Conservation (phyloP, 37 sponge, comb jelly and placozoan species). For the Amphimedon queenslandica region DNA sequence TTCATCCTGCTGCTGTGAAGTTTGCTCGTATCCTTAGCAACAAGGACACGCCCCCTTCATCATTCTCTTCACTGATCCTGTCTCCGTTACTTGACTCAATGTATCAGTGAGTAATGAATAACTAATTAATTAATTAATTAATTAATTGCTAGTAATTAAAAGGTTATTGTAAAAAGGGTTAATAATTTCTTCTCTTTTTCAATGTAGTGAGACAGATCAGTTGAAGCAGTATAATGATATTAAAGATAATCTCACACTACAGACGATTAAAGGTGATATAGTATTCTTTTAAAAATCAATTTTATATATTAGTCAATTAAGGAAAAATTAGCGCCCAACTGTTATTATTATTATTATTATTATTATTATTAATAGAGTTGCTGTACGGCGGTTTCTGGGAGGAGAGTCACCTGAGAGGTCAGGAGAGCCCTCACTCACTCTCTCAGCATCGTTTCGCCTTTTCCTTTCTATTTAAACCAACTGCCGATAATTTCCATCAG, state of each 20-base stretch:
- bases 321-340: too few species aligned
- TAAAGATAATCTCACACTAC: too few species aligned
- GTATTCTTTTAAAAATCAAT: too few species aligned
- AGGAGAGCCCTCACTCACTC: background rate
- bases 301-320: too few species aligned
- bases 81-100: constrained; percentile 50
- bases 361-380: constrained; percentile 35
- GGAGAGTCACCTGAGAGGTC: constrained; percentile 10
- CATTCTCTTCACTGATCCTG: constrained; percentile 14
- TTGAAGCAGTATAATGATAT: too few species aligned
- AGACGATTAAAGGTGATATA: constrained; percentile 6
- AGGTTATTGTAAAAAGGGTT: background rate
- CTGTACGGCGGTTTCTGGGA: constrained; percentile 81
- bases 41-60: background rate
- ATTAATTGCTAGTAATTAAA: too few species aligned
- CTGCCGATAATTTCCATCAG: constrained; percentile 17
- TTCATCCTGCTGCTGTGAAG: constrained; percentile 30
- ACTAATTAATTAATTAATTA: too few species aligned
- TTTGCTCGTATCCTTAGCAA: background rate
- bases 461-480: constrained; percentile 20
- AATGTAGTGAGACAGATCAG: background rate
- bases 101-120: background rate
- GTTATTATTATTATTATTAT: too few species aligned
- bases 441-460: constrained; percentile 10
- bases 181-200: background rate